These are phyloP conservation scores for Thalassaphorura encarpata DNA, from an alignment of 1,140 invertebrate species.

Conservation along the genomic window DNA sequence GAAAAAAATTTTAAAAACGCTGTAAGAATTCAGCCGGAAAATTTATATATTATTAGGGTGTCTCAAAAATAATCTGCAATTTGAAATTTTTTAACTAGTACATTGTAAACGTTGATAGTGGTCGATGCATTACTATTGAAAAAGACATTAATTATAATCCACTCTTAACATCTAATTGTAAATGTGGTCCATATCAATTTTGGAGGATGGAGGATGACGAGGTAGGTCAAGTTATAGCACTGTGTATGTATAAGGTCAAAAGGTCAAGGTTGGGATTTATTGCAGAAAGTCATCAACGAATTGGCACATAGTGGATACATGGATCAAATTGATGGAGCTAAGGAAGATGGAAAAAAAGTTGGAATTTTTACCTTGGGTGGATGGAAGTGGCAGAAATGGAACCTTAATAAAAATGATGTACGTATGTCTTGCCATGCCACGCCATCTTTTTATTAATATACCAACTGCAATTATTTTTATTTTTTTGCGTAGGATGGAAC, in stretches of 20 bases:
- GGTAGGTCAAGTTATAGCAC: too few species aligned
- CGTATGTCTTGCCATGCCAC: background rate
- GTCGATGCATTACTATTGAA: background rate
- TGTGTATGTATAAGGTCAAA: too few species aligned
- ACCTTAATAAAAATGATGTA: background rate
- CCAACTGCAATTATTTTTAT: too few species aligned
- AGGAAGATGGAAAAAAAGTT: background rate
- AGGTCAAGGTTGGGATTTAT: too few species aligned
- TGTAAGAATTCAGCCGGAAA: too few species aligned
- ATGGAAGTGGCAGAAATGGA: background rate
- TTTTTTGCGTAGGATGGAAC: too few species aligned
- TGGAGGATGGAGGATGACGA: background rate
- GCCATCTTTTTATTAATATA: too few species aligned
- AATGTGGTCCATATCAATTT: background rate
- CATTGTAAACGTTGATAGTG: background rate
- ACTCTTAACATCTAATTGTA: background rate
- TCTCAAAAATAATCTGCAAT: too few species aligned
- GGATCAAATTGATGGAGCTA: background rate
- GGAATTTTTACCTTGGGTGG: background rate
- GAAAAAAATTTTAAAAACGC: too few species aligned
- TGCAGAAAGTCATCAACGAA: background rate
- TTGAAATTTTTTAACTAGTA: too few species aligned
- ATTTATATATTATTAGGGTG: too few species aligned
- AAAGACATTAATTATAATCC: background rate
- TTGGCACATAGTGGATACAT: background rate